Base-by-base conservation (phyloP, 2,888 invertebrate genomes). In the Phortica magna region DNA sequence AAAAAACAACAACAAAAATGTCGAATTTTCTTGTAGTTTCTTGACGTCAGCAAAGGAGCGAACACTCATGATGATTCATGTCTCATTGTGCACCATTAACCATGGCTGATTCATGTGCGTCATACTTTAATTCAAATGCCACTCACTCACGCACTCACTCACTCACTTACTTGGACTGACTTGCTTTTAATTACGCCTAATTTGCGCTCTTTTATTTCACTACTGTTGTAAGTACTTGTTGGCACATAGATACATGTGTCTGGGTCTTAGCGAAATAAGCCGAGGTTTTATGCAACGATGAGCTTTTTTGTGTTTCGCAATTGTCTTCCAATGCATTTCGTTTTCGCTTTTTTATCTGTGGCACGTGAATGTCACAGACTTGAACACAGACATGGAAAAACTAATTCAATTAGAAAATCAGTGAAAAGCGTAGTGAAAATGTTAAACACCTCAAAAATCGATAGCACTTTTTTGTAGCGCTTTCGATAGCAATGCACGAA, bases 331-430 rank as follows among this genome's bases (percentile, higher is more conserved):
- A n/a, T n/a, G n/a, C 10, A 14, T 9, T 22, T 1, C 61, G 19
- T 61, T 22, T 10, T 17, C 61, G 19, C 6, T 61, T 7, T 14
- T 12, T 48, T 48, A 48, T 48, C 48, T 17, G 76, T 65, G 75
- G 76, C 85, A 87, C 87, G 85, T 85, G 85, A 83, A 78, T 80
- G 80, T 80, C 83, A 81, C 76, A 48, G 41, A 64, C 57, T 55
- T 73, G 19, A 19, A 59, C 39, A 75, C 77, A 22, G 7, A 22
- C n/a, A 19, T 22, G 57, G 73, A 42, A 73, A 72, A 42, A 72
- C 80, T 85, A 85, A 85, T 85, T 85, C 70, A 85, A 85, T 85
- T 85, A 85, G 85, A 70, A 48, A 74, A 43, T 65, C 59, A 31
- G n/a, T n/a, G 22, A 74, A 57, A 74, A 64, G 48, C 43, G 73